Base-by-base conservation (phyloP, 2,113 vertebrate genomes). In the Scomber japonicus region DNA sequence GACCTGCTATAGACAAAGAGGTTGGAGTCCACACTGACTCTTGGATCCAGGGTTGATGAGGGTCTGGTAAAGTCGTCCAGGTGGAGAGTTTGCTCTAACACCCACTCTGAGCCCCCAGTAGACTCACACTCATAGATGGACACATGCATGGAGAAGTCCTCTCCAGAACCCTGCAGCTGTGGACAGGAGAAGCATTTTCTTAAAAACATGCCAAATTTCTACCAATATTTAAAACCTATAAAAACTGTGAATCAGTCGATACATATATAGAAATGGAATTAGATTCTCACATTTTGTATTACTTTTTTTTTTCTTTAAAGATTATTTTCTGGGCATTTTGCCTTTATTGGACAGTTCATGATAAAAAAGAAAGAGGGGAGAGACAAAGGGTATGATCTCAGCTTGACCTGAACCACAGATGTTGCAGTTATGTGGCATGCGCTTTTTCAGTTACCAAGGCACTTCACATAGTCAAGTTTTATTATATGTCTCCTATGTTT, bases 111-210 rank as follows among this genome's bases (percentile, higher is more conserved):
- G 49, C 98, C 98, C 51, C 98, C 98, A 0, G 98, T 99, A 11
- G 98, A 99, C 91, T 99, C 98, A 75, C 98, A 99, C 92, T 99
- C 98, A 75, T 98, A 99, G 87, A 99, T 99, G 91, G 97, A 99
- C 82, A 99, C 97, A 3, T 99, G 97, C 98, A 99, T 99, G 84
- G 97, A 98, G 93, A 99, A 99, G 78, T 99, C 96, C 87, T 97
- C 78, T 35, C 57, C 69, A 68, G 86, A 88, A 2, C 74, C 76
- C 24, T 75, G 88, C 46, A 81, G 64, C 85, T 87, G 79, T 53
- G 30, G 50, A 82, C 49, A 62, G 48, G 5, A 77, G 1, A 15
- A 24, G 16, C 0, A 1, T 1, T 11, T 68, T 44, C 1, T 56
- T 51, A 9, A 40, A 69, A 57, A 11, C 48, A 31, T 4, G 17